A percentile compares a stretch with the other conserved stretches of the same genome.
Evolutionary conservation across 1,140 invertebrate genomes (phyloP).

Genomic region (Magallana ariakensis): DNA sequence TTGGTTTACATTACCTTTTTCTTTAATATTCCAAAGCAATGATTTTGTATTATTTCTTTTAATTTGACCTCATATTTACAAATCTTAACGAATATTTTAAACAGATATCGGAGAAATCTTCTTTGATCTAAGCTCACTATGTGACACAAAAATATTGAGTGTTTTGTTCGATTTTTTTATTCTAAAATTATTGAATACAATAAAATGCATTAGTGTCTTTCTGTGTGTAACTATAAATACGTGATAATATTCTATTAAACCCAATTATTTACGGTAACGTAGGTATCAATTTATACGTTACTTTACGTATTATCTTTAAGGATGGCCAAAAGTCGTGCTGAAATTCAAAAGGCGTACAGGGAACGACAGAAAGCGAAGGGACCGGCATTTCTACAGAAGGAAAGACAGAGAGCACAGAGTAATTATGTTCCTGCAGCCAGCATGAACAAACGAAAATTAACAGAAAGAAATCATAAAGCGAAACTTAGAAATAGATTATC

Average conservation of each 20-base stretch:
- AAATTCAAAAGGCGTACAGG: conserved; percentile 22
- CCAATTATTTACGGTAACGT: conserved; percentile 4
- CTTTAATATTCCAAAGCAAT: no score
- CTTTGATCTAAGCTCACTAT: background rate
- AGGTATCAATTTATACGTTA: conserved; percentile 7
- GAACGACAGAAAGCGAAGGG: conserved; percentile 24
- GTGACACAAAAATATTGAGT: background rate
- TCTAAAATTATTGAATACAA: background rate
- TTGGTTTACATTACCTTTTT: no score
- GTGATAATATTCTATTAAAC: background rate
- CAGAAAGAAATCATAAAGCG: conserved; percentile 14
- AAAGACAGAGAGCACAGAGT: background rate
- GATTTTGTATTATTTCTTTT: no score
- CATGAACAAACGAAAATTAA: background rate
- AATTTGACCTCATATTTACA: no score
- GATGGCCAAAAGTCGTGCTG: conserved; percentile 23
- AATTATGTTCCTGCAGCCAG: conserved; percentile 6
- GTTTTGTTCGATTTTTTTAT: background rate
- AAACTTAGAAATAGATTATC: conserved; percentile 15
- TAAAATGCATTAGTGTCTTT: background rate
- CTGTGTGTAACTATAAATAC: background rate
- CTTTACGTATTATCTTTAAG: background rate
- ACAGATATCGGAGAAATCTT: background rate
- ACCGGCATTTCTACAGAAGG: conserved; percentile 14
- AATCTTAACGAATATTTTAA: no score